Conservation (phyloP, 2,888 invertebrate species). For the Chymomyza amoena region DNA sequence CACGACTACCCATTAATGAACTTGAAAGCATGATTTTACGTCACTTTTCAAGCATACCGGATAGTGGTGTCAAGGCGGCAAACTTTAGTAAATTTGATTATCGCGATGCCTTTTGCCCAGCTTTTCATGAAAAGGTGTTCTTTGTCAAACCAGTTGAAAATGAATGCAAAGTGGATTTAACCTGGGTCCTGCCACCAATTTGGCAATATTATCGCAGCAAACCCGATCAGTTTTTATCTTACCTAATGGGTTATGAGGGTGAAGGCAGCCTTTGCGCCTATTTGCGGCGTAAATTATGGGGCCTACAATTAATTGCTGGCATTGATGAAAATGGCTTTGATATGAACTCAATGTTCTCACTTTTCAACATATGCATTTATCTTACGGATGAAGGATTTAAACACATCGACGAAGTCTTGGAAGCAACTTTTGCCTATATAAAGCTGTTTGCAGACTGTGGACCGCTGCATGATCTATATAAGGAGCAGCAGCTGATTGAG, state of each 20-base stretch:
- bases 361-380: slow-evolving; percentile 86
- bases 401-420: slow-evolving; percentile 86
- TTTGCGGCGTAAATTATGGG: slow-evolving; percentile 86
- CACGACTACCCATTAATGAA: slow-evolving; percentile 78
- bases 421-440: slow-evolving; percentile 88
- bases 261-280: slow-evolving; percentile 89
- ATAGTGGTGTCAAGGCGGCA: slow-evolving; percentile 82
- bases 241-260: slow-evolving; percentile 92
- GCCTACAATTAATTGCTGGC: slow-evolving; percentile 85
- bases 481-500: slow-evolving; percentile 85
- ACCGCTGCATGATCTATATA: slow-evolving; percentile 61
- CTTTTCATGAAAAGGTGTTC: slow-evolving; percentile 79
- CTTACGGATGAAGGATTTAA: slow-evolving; percentile 88
- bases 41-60: slow-evolving; percentile 86
- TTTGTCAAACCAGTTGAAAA: slow-evolving; percentile 88
- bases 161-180: slow-evolving; percentile 82
- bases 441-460: slow-evolving; percentile 82
- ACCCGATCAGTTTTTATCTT: slow-evolving; percentile 85
- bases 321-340: slow-evolving; percentile 88
- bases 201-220: slow-evolving; percentile 74
- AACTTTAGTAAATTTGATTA: slow-evolving; percentile 81
- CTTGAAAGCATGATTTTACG: slow-evolving; percentile 77
- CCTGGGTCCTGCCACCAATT: slow-evolving; percentile 76
- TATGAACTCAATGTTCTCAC: slow-evolving; percentile 87
- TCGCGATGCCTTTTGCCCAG: slow-evolving; percentile 67